A percentile compares a stretch with the other conserved stretches of the same genome.
phyloP scores from a whole-genome alignment of 2,888 invertebrate species.

The Agonopterix heracliana region DNA sequence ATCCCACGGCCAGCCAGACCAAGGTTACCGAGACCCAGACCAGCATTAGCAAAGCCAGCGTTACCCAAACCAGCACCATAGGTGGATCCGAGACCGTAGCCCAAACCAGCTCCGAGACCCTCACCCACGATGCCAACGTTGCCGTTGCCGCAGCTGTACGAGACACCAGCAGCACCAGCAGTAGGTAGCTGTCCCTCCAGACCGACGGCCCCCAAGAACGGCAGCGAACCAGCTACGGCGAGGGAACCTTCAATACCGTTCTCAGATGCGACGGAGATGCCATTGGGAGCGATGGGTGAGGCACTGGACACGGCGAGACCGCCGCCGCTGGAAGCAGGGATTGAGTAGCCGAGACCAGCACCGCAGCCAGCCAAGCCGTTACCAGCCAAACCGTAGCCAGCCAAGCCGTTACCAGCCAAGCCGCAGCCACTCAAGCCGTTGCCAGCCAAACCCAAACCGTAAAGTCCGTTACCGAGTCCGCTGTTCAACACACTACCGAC shows the following conservation, averaged over 20 bases:
- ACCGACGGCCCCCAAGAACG: slow-evolving; percentile 27
- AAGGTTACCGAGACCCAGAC: neutral
- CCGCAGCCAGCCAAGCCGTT: neutral
- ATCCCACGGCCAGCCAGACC: neutral
- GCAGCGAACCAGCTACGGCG: slow-evolving; percentile 21
- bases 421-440: neutral
- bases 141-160: slow-evolving; percentile 30
- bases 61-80: slow-evolving; percentile 1
- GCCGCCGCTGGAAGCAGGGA: slow-evolving; percentile 6
- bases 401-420: neutral
- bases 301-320: slow-evolving; percentile 19
- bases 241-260: slow-evolving; percentile 26
- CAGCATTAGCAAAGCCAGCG: neutral
- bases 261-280: slow-evolving; percentile 27
- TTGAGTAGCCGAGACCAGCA: neutral
- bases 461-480: slow-evolving; percentile 1
- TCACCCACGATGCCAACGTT: slow-evolving; percentile 4
- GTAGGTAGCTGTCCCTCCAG: slow-evolving; percentile 24
- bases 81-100: slow-evolving; percentile 9
- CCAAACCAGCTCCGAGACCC: slow-evolving; percentile 13
- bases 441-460: slow-evolving; percentile 4
- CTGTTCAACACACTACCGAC: neutral
- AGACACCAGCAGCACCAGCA: slow-evolving; percentile 23
- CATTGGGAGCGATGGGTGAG: slow-evolving; percentile 24
- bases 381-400: neutral